phyloP scores from a whole-genome alignment of 2,797 vertebrate species.

The Parauchenoglanis punctatus region DNA sequence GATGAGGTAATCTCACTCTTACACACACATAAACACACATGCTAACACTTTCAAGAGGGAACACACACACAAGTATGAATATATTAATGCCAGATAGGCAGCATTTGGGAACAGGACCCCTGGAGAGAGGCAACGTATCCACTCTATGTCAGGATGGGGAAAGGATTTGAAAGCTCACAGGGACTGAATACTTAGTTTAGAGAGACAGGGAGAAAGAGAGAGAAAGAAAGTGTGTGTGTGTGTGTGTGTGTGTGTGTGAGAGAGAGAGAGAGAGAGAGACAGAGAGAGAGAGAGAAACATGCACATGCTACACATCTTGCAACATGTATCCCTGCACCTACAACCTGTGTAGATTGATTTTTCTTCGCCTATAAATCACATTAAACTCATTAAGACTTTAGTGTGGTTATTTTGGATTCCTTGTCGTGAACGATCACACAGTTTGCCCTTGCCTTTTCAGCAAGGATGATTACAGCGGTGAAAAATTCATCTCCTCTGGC shows the following conservation, averaged over 20 bases:
- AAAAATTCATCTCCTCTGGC: slow-evolving; percentile 65
- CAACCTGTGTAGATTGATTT: slow-evolving; percentile 19
- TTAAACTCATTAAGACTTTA: slow-evolving; percentile 38
- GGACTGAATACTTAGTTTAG: slow-evolving; percentile 26
- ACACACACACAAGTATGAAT: slow-evolving; percentile 44
- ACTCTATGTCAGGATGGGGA: slow-evolving; percentile 32
- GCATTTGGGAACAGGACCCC: slow-evolving; percentile 45
- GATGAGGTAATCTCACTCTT: slow-evolving; percentile 38
- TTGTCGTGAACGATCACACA: slow-evolving; percentile 50
- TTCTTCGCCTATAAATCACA: slow-evolving; percentile 30
- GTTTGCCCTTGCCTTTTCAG: slow-evolving; percentile 56
- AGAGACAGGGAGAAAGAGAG: slow-evolving; percentile 21
- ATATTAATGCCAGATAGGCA: slow-evolving; percentile 50
- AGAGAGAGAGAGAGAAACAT: slow-evolving; percentile 15
- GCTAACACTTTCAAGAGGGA: slow-evolving; percentile 27
- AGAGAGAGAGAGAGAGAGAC: slow-evolving; percentile 12
- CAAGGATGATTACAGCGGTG: slow-evolving; percentile 60
- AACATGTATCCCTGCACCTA: background rate
- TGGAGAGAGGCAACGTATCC: slow-evolving; percentile 34
- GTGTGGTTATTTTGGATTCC: slow-evolving; percentile 23
- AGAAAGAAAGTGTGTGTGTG: background rate
- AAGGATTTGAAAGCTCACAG: slow-evolving; percentile 38
- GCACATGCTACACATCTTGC: background rate
- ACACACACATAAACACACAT: slow-evolving; percentile 45
- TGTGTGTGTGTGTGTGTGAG: background rate